Evolutionary conservation across 2,797 vertebrate genomes (phyloP).

Genomic region (Alosa sapidissima): DNA sequence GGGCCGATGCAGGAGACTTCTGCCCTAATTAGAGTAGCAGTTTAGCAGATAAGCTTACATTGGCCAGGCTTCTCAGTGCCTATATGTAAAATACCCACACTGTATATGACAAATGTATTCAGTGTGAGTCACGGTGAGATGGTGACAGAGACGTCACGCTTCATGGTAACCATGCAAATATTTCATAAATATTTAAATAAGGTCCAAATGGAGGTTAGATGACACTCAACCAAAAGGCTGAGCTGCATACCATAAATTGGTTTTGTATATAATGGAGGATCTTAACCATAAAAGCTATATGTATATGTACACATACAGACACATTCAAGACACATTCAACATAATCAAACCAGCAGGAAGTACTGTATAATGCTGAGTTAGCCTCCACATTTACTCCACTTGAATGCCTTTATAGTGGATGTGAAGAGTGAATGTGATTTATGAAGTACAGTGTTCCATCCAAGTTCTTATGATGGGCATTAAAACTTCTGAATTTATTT

Average conservation of each 20-base stretch:
- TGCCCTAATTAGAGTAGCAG: constrained; percentile 38
- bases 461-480: background rate
- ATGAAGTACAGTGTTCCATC: background rate
- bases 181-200: background rate
- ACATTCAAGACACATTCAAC: background rate
- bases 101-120: background rate
- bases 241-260: background rate
- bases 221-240: background rate
- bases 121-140: background rate
- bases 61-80: background rate
- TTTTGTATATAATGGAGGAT: background rate
- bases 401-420: background rate
- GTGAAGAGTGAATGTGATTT: background rate
- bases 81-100: background rate
- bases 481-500: background rate
- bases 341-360: background rate
- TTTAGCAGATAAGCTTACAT: constrained; percentile 26
- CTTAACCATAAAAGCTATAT: background rate
- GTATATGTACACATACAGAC: background rate
- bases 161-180: background rate
- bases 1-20: constrained; percentile 40
- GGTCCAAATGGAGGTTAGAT: background rate
- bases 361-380: background rate
- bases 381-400: background rate
- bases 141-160: background rate